These are phyloP conservation scores for Podiceps cristatus DNA, from an alignment of 2,113 vertebrate species.

Conservation along the genomic window DNA sequence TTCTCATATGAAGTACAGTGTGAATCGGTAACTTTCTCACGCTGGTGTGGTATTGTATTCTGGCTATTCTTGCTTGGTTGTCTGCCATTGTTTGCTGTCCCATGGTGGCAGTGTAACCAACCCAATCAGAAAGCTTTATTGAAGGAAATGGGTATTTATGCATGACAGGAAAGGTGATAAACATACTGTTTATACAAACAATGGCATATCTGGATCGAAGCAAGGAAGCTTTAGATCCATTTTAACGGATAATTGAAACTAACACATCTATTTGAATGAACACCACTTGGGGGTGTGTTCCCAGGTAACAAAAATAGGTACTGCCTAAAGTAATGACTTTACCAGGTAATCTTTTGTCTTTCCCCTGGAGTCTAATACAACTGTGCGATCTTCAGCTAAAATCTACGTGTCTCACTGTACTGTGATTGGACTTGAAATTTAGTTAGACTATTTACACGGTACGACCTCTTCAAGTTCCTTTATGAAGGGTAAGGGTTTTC, in stretches of 20 bases:
- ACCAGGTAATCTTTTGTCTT: not conserved
- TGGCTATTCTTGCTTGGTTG: slow-evolving; percentile 74
- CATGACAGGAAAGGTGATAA: slow-evolving; percentile 37
- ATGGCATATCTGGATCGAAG: not conserved
- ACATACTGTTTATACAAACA: not conserved
- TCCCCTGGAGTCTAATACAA: not conserved
- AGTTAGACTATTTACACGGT: not conserved
- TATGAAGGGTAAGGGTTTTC: not conserved
- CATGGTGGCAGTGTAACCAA: slow-evolving; percentile 78
- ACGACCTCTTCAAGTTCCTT: not conserved
- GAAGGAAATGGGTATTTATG: slow-evolving; percentile 73
- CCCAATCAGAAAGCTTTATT: slow-evolving; percentile 68
- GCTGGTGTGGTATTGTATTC: slow-evolving; percentile 74
- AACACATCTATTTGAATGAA: not conserved
- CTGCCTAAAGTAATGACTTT: not conserved
- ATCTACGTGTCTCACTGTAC: not conserved
- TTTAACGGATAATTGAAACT: not conserved
- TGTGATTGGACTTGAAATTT: not conserved
- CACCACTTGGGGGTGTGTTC: not conserved
- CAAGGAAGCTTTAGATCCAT: not conserved
- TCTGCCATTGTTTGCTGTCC: slow-evolving; percentile 79
- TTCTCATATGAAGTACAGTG: slow-evolving; percentile 12
- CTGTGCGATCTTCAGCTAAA: not conserved
- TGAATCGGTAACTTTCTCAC: slow-evolving; percentile 83
- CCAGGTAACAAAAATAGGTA: not conserved